phyloP scores from a whole-genome alignment of 2,888 invertebrate genomes.

The Oxyscelio sp. region DNA sequence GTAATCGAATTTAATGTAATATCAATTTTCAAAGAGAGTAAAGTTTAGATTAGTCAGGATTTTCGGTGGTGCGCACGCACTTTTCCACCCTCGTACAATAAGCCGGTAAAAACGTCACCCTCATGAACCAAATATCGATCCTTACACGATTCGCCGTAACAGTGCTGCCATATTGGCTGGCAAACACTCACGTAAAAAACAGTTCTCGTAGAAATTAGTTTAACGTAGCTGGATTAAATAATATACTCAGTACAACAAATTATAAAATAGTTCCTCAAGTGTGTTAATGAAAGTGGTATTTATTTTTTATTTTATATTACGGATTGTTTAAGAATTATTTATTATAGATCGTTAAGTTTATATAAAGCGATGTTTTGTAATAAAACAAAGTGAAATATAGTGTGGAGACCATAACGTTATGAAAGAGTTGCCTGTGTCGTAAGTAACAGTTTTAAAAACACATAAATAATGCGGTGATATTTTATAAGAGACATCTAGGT shows the following conservation, averaged over 20 bases:
- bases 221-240: neutral
- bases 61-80: slow-evolving; percentile 60
- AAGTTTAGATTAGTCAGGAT: no score
- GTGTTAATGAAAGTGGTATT: neutral
- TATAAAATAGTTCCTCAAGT: neutral
- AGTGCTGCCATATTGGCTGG: slow-evolving; percentile 59
- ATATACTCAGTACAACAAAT: neutral
- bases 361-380: neutral
- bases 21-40: no score
- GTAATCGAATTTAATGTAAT: no score
- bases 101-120: slow-evolving; percentile 57
- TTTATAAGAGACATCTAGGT: neutral
- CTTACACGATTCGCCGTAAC: slow-evolving; percentile 8
- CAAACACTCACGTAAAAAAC: slow-evolving; percentile 40
- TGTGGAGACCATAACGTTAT: neutral
- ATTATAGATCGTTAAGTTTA: neutral
- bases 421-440: neutral
- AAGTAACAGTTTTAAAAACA: neutral
- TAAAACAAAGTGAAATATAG: neutral
- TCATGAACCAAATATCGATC: slow-evolving; percentile 58
- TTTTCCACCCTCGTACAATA: slow-evolving; percentile 20
- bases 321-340: neutral
- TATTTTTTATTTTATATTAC: neutral
- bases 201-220: neutral
- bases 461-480: neutral